Conservation (phyloP, 2,888 invertebrate species). For the Venusia cambrica region DNA sequence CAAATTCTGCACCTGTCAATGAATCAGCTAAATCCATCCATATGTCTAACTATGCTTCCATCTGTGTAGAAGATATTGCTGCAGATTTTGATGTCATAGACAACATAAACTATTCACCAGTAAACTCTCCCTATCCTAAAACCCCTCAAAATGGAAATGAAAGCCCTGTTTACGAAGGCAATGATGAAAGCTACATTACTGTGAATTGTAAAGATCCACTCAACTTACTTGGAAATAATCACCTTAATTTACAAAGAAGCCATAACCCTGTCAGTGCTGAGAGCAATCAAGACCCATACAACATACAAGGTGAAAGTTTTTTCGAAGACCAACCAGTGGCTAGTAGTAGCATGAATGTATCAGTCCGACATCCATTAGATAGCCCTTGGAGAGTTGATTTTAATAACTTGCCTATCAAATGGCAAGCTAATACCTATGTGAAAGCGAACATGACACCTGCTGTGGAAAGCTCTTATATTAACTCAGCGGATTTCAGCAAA, state of each 20-base stretch:
- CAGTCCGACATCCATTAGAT: slow-evolving; percentile 54
- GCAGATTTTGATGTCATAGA: slow-evolving; percentile 55
- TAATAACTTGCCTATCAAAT: slow-evolving; percentile 63
- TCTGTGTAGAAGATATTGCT: slow-evolving; percentile 63
- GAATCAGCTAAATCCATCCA: slow-evolving; percentile 24
- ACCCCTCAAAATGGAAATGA: slow-evolving; percentile 19
- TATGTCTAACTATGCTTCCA: slow-evolving; percentile 47
- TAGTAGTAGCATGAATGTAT: slow-evolving; percentile 67
- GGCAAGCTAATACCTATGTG: slow-evolving; percentile 67
- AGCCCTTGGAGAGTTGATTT: slow-evolving; percentile 76
- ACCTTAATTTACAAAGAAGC: no score
- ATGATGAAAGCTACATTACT: slow-evolving; percentile 8
- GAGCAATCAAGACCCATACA: slow-evolving; percentile 56
- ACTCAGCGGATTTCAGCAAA: slow-evolving; percentile 48
- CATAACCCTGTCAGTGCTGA: no score
- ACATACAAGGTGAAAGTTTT: slow-evolving; percentile 61
- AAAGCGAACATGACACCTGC: slow-evolving; percentile 77
- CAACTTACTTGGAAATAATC: no score
- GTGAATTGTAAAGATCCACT: no score
- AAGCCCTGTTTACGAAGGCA: slow-evolving; percentile 24
- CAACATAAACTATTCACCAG: slow-evolving; percentile 62
- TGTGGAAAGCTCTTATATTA: slow-evolving; percentile 66
- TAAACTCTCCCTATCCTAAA: slow-evolving; percentile 48
- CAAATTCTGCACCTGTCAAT: no score
- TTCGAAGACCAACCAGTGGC: slow-evolving; percentile 71